A percentile compares a stretch with the other conserved stretches of the same genome.
phyloP scores from a whole-genome alignment of 1,140 invertebrate genomes.

The Papilio helenus region DNA sequence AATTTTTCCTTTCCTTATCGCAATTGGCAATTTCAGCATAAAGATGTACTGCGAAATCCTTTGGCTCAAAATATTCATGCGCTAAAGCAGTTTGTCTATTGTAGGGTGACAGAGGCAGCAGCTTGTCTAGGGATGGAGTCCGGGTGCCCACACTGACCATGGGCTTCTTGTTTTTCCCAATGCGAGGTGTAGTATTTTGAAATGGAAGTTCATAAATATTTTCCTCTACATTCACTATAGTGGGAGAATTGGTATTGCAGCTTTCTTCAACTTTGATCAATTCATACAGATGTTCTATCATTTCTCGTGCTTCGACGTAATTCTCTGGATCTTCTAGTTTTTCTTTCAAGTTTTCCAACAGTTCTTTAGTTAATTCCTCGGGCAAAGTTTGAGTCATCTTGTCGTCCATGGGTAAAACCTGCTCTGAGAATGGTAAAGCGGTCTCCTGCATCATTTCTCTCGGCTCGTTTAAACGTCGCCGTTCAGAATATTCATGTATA shows the following conservation, averaged over 20 bases:
- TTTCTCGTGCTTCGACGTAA: constrained; percentile 89
- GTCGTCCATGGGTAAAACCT: constrained; percentile 84
- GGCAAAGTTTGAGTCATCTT: constrained; percentile 89
- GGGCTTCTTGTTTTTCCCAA: constrained; percentile 72
- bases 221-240: constrained; percentile 79
- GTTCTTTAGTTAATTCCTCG: constrained; percentile 89
- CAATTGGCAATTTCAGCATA: constrained; percentile 87
- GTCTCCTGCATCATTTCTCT: constrained; percentile 80
- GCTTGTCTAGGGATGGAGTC: constrained; percentile 85
- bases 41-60: constrained; percentile 86
- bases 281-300: constrained; percentile 91
- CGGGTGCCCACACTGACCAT: constrained; percentile 85
- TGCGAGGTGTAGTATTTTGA: constrained; percentile 73
- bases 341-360: constrained; percentile 87
- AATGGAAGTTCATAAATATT: constrained; percentile 87
- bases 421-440: constrained; percentile 64
- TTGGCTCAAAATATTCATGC: constrained; percentile 89
- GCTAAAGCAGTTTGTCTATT: constrained; percentile 84
- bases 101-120: constrained; percentile 79
- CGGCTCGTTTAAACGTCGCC: constrained; percentile 82
- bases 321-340: constrained; percentile 88
- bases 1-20: constrained; percentile 68
- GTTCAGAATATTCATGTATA: constrained; percentile 86
- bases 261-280: constrained; percentile 89
- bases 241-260: constrained; percentile 84